A percentile compares a stretch with the other conserved stretches of the same genome.
Conservation (phyloP, 1,140 invertebrate genomes). For the Drosophila nikananu region DNA sequence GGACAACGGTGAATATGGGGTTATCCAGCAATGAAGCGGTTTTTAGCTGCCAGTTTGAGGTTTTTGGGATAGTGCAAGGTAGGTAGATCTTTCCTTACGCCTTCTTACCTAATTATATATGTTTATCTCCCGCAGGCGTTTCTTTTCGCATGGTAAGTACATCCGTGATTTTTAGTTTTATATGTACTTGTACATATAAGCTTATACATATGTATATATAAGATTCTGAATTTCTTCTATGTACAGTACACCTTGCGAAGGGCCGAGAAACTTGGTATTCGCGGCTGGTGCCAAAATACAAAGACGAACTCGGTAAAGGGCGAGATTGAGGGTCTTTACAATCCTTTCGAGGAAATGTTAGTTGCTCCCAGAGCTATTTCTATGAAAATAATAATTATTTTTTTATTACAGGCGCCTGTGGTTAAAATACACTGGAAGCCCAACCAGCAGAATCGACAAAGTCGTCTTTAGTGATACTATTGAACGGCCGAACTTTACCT, state of each 20-base stretch:
- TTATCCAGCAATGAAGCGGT: background rate
- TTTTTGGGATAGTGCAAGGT: slow-evolving; percentile 76
- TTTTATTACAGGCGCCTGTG: slow-evolving; percentile 54
- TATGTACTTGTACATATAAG: background rate
- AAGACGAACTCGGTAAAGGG: slow-evolving; percentile 42
- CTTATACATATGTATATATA: no score
- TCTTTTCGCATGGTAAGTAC: slow-evolving; percentile 66
- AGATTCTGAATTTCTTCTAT: background rate
- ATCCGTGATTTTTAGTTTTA: background rate
- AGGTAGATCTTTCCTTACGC: background rate
- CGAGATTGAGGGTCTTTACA: slow-evolving; percentile 47
- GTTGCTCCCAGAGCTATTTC: background rate
- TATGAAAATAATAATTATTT: background rate
- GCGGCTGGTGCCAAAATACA: slow-evolving; percentile 61
- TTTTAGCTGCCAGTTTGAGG: slow-evolving; percentile 58
- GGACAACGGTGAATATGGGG: no score
- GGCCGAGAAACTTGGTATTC: slow-evolving; percentile 55
- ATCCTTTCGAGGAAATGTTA: slow-evolving; percentile 63
- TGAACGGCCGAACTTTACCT: slow-evolving; percentile 25
- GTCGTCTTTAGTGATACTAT: slow-evolving; percentile 44
- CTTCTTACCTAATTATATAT: background rate
- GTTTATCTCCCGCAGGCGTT: slow-evolving; percentile 41
- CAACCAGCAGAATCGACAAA: slow-evolving; percentile 71
- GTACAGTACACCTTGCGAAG: slow-evolving; percentile 66
- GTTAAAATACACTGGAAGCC: slow-evolving; percentile 64